Evolutionary conservation across 37 sponge, comb jelly and placozoan species (phyloP).

Genomic region (Halisarca cf. caerulea): DNA sequence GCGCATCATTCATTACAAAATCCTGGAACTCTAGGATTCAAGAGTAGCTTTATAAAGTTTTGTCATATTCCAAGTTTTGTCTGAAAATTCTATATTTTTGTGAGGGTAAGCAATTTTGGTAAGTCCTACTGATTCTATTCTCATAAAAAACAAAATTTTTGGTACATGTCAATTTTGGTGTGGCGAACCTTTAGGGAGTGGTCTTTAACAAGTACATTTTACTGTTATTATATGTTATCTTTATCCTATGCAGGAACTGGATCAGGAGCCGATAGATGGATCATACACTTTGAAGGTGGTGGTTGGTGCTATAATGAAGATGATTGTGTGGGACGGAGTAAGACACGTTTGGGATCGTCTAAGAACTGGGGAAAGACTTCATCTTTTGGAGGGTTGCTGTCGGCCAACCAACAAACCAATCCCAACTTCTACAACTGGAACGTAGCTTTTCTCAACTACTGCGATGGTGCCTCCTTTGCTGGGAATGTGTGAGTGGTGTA

Average conservation of each 20-base stretch:
- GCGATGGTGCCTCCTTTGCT: slow-evolving; percentile 87
- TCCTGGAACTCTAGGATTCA: no score
- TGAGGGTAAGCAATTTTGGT: no score
- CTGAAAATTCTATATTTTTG: no score
- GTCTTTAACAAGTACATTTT: no score
- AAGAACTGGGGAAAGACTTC: slow-evolving; percentile 29
- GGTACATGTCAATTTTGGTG: no score
- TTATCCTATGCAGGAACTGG: background rate
- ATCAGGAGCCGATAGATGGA: slow-evolving; percentile 62
- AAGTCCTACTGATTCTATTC: no score
- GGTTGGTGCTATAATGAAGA: slow-evolving; percentile 69
- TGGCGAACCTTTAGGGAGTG: no score
- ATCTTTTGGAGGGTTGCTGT: slow-evolving; percentile 53
- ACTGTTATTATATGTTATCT: background rate
- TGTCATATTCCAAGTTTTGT: no score
- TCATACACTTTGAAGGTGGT: slow-evolving; percentile 76
- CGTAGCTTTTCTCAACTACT: slow-evolving; percentile 71
- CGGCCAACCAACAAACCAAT: slow-evolving; percentile 50
- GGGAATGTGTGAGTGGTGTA: slow-evolving; percentile 69
- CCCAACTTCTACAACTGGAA: slow-evolving; percentile 81
- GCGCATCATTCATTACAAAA: no score
- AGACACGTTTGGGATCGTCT: slow-evolving; percentile 67
- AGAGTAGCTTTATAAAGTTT: no score
- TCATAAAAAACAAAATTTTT: no score
- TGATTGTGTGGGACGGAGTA: slow-evolving; percentile 66